A percentile compares a stretch with the other conserved stretches of the same genome.
Evolutionary conservation across 2,113 vertebrate genomes (phyloP).

Genomic region (Malurus elegans): DNA sequence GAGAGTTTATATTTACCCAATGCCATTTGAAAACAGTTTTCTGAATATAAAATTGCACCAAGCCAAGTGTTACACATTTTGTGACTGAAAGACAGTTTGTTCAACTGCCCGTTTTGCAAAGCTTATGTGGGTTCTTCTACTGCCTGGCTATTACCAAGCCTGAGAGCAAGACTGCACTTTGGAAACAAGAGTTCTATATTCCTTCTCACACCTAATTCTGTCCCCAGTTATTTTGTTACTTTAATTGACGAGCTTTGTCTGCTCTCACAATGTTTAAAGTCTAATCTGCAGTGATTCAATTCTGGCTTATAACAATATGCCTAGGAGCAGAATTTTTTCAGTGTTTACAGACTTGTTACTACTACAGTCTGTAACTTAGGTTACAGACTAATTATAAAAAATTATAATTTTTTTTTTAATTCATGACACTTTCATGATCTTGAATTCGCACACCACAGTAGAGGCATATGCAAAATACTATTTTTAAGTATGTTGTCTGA

Average conservation of each 20-base stretch:
- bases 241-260: not conserved
- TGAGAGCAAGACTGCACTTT: not conserved
- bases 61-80: slow-evolving; percentile 2
- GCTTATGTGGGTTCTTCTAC: not conserved
- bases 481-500: not conserved
- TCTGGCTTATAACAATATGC: not conserved
- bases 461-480: not conserved
- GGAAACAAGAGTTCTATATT: not conserved
- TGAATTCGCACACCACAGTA: not conserved
- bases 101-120: slow-evolving; percentile 15
- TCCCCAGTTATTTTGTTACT: not conserved
- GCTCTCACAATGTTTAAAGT: not conserved
- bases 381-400: too few relatives aligned
- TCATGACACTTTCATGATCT: not conserved
- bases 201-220: not conserved
- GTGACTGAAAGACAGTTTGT: slow-evolving; percentile 20
- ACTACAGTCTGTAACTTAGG: too few relatives aligned
- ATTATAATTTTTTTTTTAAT: not conserved
- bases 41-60: not conserved
- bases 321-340: not conserved
- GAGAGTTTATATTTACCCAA: not conserved
- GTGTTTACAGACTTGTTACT: not conserved
- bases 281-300: not conserved
- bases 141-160: not conserved
- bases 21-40: slow-evolving; percentile 3